Evolutionary conservation across 2,888 invertebrate genomes (phyloP), one percentile per base, ranked within the genome.

Genomic region (Meteorus cinctellus): DNA sequence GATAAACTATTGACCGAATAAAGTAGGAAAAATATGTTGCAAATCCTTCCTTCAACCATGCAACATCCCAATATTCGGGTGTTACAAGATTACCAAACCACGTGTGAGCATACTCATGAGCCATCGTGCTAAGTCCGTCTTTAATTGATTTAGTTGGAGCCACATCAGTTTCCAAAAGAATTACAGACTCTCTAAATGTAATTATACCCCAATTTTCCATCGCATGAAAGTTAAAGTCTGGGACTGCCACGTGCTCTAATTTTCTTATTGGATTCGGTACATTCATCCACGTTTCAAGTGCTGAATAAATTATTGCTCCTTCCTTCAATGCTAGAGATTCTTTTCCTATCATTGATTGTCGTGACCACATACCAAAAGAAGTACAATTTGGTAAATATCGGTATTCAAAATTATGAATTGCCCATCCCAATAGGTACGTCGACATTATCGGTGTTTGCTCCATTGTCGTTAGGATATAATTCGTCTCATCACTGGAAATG

Each of bases 181-280:
- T 73, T 12, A 79, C 80, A 0, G 84, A 81, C 36, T 87, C 86
- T 12, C 93, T 92, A 90, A 94, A 96, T 1, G 96, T 95, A 71
- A 96, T 94, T 76, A 97, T 89, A 4, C 97, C 97, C 97, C 97
- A 97, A 86, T 97, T 98, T 88, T 97, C 97, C 97, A 97, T 97
- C 34, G 96, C 97, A 48, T 95, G 94, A 81, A 95, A 94, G 66
- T 94, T 92, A 85, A 97, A 97, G 84, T 97, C 96, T 0, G 97
- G 96, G 5, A 97, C 93, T 0, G 96, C 97, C 0, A 95, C 94
- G 72, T 95, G 93, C 81, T 95, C 95, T 84, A 95, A 90, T 86
- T 96, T 96, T 0, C 92, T 91, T 8, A 86, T 77, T 0, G 86
- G 85, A 67, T 85, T 86, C 4, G 75, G 51, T 1, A 83, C 41